Evolutionary conservation across 2,888 invertebrate genomes (phyloP), one percentile per base, ranked within the genome.

Genomic region (Brenthis daphne): DNA sequence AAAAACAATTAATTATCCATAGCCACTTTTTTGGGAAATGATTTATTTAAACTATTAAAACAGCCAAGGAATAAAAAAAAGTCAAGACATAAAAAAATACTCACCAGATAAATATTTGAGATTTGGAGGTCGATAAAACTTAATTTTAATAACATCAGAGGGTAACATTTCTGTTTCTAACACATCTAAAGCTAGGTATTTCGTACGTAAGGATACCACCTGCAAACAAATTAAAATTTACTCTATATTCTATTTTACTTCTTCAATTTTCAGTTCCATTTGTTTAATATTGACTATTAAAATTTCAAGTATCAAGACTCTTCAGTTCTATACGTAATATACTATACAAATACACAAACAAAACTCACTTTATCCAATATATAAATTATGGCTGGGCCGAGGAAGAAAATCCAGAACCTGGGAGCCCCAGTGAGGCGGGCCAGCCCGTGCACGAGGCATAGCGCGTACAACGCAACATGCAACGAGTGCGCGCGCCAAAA

Each of bases 401-500:
- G 93, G 84, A 99, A 98, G 90, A 98, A 99, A 82, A 98, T 95
- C 98, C 98, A 98, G 88, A 99, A 99, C 70, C 97, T 88, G 1
- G 99, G 96, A 8, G 97, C 96, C 0, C 98, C 99, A 0, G 99
- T 98, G 24, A 99, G 91, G 66, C 98, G 94, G 0, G 98, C 98
- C 61, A 99, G 89, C 0, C 99, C 99, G 80, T 99, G 99, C 50
- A 99, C 94, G 65, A 99, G 91, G 76, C 96, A 97, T 47, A 99
- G 88, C 1, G 96, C 95, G 80, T 99, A 99, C 20, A 99, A 91
- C 0, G 96, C 92, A 12, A 98, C 95, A 84, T 99, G 98, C 6
- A 99, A 94, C 12, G 97, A 96, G 86, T 99, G 99, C 63, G 98
- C 97, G 71, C 96, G 95, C 97, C 99, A 99, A 90, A 99, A 99